Percentiles rank a stretch among this genome's conserved stretches.
These are phyloP conservation scores for Hirundo rustica DNA, from an alignment of 2,797 vertebrate genomes.

Conservation along the genomic window DNA sequence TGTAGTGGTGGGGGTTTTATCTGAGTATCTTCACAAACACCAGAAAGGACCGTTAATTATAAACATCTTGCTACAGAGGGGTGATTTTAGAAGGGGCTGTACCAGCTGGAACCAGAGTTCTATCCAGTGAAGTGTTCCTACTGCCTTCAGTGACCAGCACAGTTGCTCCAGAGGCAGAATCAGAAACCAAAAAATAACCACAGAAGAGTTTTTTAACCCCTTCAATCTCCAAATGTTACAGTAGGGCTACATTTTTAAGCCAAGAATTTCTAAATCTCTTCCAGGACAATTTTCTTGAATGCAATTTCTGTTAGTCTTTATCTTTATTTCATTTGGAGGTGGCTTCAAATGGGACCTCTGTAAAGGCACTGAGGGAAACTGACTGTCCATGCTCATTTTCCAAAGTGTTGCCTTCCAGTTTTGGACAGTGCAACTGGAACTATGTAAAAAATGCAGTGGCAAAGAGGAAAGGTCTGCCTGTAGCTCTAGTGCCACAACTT, in stretches of 20 bases:
- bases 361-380: neutral
- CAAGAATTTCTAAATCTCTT: neutral
- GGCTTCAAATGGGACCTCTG: neutral
- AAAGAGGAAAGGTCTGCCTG: neutral
- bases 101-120: neutral
- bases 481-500: neutral
- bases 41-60: conserved; percentile 1
- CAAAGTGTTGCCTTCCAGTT: neutral
- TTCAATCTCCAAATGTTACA: neutral
- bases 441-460: neutral
- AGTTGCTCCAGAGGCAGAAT: neutral
- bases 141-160: neutral
- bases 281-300: neutral
- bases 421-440: neutral
- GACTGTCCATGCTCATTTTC: neutral
- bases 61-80: neutral
- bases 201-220: neutral
- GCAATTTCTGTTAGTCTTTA: neutral
- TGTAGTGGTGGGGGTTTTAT: neutral
- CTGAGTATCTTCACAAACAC: neutral
- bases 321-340: neutral
- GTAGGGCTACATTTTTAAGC: neutral
- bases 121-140: neutral
- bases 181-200: neutral
- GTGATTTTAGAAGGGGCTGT: neutral